Evolutionary conservation across 2,113 vertebrate genomes (phyloP), one percentile per base, ranked within the genome.

Genomic region (Nothocercus julius): DNA sequence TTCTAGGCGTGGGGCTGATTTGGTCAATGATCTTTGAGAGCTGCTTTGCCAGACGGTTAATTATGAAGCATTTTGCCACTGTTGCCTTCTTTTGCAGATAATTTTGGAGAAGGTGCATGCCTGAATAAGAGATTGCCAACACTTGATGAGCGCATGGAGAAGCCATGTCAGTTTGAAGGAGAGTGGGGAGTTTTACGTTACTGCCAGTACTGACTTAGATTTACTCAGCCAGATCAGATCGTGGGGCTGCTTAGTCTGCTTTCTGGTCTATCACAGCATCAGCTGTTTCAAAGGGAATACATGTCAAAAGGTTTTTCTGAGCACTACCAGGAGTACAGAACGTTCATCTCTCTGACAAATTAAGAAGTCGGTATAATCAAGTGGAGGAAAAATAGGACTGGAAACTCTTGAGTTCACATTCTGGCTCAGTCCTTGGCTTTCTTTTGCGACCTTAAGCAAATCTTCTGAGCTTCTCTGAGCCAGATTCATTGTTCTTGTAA

Each of bases 371-470:
- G 45, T 27, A 63, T 66, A 88, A 90, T 87, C 77, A 51, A 85
- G 62, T 79, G 77, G 80, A 17, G 95, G 79, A 66, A 91, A 94
- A 89, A 93, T 12, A 45, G 66, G 58, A 62, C 73, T 93, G 80
- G 87, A 94, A 93, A 87, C 56, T 88, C 81, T 85, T 49, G 73
- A 58, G 56, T 76, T 95, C 73, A 75, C 12, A 1, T 66, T 78
- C 91, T 92, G 92, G 53, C 80, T 96, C 73, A 0, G 0, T 56
- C 76, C 76, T 76, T 58, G 44, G 58, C 66, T 93, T 92, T 96
- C 34, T 95, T 73, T 70, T 80, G 91, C 91, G 94, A 94, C 91
- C 95, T 87, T 73, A 85, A 93, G 63, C 82, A 96, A 96, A 90
- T 94, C 2, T 84, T 72, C 36, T 89, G 58, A 95, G 92, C 77